These are phyloP conservation scores for Paracyclopina nana DNA, from an alignment of 1,140 invertebrate genomes.

Conservation along the genomic window DNA sequence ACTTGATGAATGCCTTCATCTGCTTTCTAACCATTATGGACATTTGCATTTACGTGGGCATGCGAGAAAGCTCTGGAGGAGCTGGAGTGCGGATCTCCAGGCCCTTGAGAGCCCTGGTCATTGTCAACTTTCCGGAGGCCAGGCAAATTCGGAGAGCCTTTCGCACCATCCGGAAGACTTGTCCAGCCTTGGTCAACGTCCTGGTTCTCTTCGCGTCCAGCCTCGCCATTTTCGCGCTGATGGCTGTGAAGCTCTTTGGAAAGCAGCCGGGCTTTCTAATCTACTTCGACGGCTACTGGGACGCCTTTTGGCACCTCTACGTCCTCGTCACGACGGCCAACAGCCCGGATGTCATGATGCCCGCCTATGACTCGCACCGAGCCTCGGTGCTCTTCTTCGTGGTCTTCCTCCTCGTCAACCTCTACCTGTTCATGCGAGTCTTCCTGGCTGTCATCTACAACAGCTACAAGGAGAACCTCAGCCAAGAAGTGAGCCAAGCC, in stretches of 20 bases:
- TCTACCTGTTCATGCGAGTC: conserved; percentile 36
- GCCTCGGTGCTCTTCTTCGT: conserved; percentile 33
- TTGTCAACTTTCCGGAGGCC: conserved; percentile 33
- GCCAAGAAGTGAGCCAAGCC: conserved; percentile 19
- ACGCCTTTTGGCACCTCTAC: conserved; percentile 32
- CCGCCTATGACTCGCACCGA: conserved; percentile 26
- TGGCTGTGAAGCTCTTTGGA: conserved; percentile 31
- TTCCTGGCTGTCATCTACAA: conserved; percentile 35
- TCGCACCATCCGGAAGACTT: conserved; percentile 31
- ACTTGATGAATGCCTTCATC: too few relatives aligned
- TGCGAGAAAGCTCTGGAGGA: too few relatives aligned
- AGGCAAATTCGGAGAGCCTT: conserved; percentile 32
- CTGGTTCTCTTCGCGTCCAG: conserved; percentile 31
- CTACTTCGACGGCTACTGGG: conserved; percentile 29
- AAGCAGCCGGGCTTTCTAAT: conserved; percentile 20
- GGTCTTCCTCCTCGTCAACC: conserved; percentile 29
- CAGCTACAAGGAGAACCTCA: conserved; percentile 33
- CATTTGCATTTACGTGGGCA: too few relatives aligned
- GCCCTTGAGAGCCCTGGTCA: conserved; percentile 30
- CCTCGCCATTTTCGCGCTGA: conserved; percentile 30
- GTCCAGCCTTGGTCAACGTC: conserved; percentile 33
- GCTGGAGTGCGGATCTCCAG: too few relatives aligned
- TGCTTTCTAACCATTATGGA: too few relatives aligned
- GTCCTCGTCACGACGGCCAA: conserved; percentile 35
- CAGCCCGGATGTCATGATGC: conserved; percentile 33